A percentile compares a stretch with the other conserved stretches of the same genome.
Conservation (phyloP, 2,797 vertebrate species). For the Siniperca scherzeri region DNA sequence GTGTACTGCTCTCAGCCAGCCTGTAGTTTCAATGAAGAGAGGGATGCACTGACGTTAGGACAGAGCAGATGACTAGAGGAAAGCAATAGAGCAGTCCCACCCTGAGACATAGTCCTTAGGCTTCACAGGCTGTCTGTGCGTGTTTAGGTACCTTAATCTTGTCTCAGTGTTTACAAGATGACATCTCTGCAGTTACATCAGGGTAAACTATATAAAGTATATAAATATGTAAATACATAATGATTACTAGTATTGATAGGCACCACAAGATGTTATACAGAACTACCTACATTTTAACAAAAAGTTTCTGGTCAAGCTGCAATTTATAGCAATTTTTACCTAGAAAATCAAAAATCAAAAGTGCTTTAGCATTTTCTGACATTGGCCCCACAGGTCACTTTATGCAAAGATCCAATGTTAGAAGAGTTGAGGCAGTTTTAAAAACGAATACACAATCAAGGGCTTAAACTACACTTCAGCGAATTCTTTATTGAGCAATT, state of each 20-base stretch:
- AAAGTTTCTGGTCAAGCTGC: slow-evolving; percentile 64
- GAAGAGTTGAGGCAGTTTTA: background rate
- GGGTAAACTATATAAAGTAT: slow-evolving; percentile 78
- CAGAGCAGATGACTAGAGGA: slow-evolving; percentile 27
- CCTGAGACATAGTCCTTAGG: slow-evolving; percentile 71
- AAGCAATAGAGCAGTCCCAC: slow-evolving; percentile 64
- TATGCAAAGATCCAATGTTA: slow-evolving; percentile 40
- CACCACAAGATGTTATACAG: slow-evolving; percentile 60
- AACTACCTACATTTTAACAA: slow-evolving; percentile 52
- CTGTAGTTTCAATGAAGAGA: slow-evolving; percentile 76
- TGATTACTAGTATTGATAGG: slow-evolving; percentile 42
- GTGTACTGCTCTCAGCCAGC: slow-evolving; percentile 47
- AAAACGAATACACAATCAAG: background rate
- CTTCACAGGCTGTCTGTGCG: slow-evolving; percentile 62
- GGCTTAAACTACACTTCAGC: slow-evolving; percentile 9
- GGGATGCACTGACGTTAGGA: slow-evolving; percentile 57
- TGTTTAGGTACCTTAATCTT: slow-evolving; percentile 38
- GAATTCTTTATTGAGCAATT: slow-evolving; percentile 3
- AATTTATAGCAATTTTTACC: slow-evolving; percentile 30
- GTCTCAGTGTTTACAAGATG: slow-evolving; percentile 71
- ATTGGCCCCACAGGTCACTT: slow-evolving; percentile 41
- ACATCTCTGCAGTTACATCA: slow-evolving; percentile 80
- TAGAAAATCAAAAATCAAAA: slow-evolving; percentile 27
- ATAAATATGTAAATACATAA: slow-evolving; percentile 81
- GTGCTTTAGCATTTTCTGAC: slow-evolving; percentile 39